Conservation (phyloP, 2,113 vertebrate genomes). For the Oreochromis tanganicae region DNA sequence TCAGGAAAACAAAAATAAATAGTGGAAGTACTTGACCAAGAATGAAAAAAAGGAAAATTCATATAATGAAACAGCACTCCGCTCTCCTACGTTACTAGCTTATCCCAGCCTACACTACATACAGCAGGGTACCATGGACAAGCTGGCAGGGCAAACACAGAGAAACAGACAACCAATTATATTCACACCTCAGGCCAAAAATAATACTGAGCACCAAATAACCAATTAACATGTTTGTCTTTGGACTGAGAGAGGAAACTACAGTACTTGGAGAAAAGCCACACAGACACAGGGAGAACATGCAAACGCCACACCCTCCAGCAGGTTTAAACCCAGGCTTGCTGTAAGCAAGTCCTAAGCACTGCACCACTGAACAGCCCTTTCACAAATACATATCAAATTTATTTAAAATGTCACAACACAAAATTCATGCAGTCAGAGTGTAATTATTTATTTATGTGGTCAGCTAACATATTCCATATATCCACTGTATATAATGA, state of each 20-base stretch:
- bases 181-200: neutral
- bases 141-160: neutral
- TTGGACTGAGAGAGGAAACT: neutral
- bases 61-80: neutral
- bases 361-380: fast-evolving
- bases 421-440: fast-evolving
- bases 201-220: no score
- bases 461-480: neutral
- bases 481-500: fast-evolving
- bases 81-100: neutral
- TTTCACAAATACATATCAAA: neutral
- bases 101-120: neutral
- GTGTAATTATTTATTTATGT: neutral
- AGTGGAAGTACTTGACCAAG: neutral
- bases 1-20: neutral
- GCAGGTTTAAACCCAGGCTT: fast-evolving
- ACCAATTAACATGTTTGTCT: neutral
- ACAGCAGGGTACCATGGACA: neutral
- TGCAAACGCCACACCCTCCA: neutral
- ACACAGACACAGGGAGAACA: fast-evolving
- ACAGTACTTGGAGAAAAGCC: neutral
- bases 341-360: neutral
- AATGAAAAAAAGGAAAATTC: neutral
- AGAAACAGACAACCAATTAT: fast-evolving
- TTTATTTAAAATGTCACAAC: neutral